Conservation (phyloP, 2,888 invertebrate species). For the Parnassius smintheus region DNA sequence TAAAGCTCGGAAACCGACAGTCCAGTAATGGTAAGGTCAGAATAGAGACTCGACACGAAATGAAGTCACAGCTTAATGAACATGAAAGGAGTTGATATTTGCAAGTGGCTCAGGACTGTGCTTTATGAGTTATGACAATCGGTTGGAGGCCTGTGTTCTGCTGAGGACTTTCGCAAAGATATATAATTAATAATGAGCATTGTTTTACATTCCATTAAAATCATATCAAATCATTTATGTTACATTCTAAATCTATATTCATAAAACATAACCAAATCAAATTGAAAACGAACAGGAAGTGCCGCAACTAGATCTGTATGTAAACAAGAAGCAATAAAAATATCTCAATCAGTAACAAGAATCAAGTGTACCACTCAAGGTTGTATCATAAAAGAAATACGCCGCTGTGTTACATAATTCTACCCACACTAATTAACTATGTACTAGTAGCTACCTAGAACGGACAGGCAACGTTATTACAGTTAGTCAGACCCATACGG, state of each 20-base stretch:
- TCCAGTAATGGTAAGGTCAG: no score
- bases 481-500: slow-evolving; percentile 44
- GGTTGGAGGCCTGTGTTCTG: no score
- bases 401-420: slow-evolving; percentile 59
- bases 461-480: slow-evolving; percentile 53
- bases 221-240: no score
- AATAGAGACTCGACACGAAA: no score
- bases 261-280: slow-evolving; percentile 30
- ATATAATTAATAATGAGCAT: no score
- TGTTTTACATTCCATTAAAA: no score
- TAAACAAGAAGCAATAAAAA: slow-evolving; percentile 56
- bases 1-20: no score
- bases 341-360: slow-evolving; percentile 66
- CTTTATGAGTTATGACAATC: no score
- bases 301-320: slow-evolving; percentile 42
- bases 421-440: slow-evolving; percentile 69
- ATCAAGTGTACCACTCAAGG: slow-evolving; percentile 66
- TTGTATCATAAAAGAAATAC: slow-evolving; percentile 62
- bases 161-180: no score
- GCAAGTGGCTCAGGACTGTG: no score
- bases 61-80: no score
- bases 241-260: neutral
- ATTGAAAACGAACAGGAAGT: slow-evolving; percentile 44
- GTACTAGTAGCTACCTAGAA: slow-evolving; percentile 52
- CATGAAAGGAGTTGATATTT: no score